phyloP scores from a whole-genome alignment of 1,140 invertebrate genomes.

The Macrobrachium rosenbergii region DNA sequence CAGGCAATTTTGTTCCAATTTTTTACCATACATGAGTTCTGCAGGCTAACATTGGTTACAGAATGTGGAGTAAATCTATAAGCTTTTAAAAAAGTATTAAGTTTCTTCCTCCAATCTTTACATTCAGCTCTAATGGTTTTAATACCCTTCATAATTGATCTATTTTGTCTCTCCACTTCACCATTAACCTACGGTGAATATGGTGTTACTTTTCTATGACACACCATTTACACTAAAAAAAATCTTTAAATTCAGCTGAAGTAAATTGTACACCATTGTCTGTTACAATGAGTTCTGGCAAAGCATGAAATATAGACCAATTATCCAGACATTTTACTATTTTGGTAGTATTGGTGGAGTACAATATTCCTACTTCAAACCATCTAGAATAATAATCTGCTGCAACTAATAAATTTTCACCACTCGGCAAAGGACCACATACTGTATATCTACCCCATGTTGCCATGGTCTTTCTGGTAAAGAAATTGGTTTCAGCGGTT shows the following conservation, averaged over 20 bases:
- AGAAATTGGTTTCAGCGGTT: neutral
- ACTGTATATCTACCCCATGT: neutral
- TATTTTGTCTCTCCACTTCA: too few species aligned
- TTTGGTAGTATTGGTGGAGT: too few species aligned
- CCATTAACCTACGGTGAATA: too few species aligned
- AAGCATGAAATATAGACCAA: conserved; percentile 3
- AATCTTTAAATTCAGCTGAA: neutral
- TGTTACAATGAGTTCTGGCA: conserved; percentile 1
- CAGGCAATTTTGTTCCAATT: conserved; percentile 5
- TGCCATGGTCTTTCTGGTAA: neutral
- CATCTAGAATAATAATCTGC: too few species aligned
- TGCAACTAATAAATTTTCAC: too few species aligned
- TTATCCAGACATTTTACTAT: too few species aligned
- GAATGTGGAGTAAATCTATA: conserved; percentile 17
- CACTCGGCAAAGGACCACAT: conserved; percentile 13
- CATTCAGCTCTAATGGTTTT: too few species aligned
- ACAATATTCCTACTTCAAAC: too few species aligned
- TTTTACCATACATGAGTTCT: conserved; percentile 20
- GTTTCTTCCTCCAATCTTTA: conserved; percentile 10
- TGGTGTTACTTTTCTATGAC: too few species aligned
- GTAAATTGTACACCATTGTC: neutral
- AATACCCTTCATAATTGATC: too few species aligned
- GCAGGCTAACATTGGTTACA: neutral
- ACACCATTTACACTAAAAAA: neutral
- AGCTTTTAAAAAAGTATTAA: conserved; percentile 14